Evolutionary conservation across 2,113 vertebrate genomes (phyloP).

Genomic region (Pipra filicauda): DNA sequence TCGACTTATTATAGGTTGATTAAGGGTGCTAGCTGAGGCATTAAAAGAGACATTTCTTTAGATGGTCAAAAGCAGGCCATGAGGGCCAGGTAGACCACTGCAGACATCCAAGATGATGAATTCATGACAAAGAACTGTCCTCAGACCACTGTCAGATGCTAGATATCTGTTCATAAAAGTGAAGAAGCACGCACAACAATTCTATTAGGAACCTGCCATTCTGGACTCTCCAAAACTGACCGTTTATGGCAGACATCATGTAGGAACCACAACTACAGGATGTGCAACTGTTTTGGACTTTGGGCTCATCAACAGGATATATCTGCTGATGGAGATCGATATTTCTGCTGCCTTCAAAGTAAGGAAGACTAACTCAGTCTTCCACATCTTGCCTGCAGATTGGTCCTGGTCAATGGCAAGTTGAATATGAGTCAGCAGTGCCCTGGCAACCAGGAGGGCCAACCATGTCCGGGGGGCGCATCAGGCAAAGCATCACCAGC

Average conservation of each 20-base stretch:
- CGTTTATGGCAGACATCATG: no score
- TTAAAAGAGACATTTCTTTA: not conserved
- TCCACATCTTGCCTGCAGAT: not conserved
- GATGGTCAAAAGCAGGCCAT: not conserved
- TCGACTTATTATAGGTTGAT: not conserved
- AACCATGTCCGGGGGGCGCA: not conserved
- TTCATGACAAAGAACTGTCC: not conserved
- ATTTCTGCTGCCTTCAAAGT: not conserved
- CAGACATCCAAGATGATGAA: not conserved
- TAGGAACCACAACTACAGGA: not conserved
- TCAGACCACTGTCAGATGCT: not conserved
- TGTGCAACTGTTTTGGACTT: not conserved
- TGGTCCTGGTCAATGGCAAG: not conserved
- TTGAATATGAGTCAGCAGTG: not conserved
- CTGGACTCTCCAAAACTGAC: not conserved
- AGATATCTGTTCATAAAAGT: not conserved
- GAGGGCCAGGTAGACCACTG: no score
- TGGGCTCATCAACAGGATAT: not conserved
- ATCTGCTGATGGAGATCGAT: not conserved
- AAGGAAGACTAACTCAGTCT: not conserved
- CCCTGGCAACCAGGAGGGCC: not conserved
- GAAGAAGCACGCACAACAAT: not conserved
- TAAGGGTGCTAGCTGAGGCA: not conserved
- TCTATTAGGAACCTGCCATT: not conserved
- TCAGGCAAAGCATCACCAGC: not conserved